Conservation (phyloP, 1,140 invertebrate genomes). For the Drosophila kohkoa region DNA sequence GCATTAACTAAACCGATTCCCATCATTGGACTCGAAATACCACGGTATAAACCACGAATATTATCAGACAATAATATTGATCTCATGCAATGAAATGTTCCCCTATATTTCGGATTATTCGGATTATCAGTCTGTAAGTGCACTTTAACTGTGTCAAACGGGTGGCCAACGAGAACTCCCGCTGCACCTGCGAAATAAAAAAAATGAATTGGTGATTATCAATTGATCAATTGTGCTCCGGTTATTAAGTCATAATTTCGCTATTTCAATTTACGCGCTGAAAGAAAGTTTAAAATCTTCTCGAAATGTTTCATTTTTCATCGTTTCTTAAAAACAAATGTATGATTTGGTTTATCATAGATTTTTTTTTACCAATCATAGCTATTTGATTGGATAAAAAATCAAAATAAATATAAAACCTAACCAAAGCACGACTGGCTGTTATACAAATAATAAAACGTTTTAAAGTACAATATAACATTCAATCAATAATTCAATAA, state of each 20-base stretch:
- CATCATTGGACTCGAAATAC: slow-evolving; percentile 93
- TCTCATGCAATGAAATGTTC: slow-evolving; percentile 92
- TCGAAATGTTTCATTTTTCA: background rate
- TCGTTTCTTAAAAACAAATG: background rate
- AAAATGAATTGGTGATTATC: background rate
- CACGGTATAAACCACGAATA: slow-evolving; percentile 91
- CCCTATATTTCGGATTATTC: slow-evolving; percentile 89
- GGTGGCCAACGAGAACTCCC: slow-evolving; percentile 94
- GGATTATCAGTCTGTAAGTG: slow-evolving; percentile 92
- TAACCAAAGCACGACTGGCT: background rate
- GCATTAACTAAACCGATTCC: slow-evolving; percentile 95
- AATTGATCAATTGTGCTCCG: background rate
- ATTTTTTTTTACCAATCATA: background rate
- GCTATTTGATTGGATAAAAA: background rate
- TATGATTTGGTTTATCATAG: background rate
- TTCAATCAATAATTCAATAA: too few relatives aligned
- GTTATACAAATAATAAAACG: background rate
- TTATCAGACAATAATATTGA: slow-evolving; percentile 91
- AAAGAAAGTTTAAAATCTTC: background rate
- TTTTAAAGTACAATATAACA: background rate
- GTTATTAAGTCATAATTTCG: background rate
- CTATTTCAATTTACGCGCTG: background rate
- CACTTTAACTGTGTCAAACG: slow-evolving; percentile 96
- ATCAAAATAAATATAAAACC: background rate
- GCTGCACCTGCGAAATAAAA: slow-evolving; percentile 89